Percentiles rank a stretch among this genome's conserved stretches.
Conservation (phyloP, 2,888 invertebrate genomes). For the Tetragnatha montana region DNA sequence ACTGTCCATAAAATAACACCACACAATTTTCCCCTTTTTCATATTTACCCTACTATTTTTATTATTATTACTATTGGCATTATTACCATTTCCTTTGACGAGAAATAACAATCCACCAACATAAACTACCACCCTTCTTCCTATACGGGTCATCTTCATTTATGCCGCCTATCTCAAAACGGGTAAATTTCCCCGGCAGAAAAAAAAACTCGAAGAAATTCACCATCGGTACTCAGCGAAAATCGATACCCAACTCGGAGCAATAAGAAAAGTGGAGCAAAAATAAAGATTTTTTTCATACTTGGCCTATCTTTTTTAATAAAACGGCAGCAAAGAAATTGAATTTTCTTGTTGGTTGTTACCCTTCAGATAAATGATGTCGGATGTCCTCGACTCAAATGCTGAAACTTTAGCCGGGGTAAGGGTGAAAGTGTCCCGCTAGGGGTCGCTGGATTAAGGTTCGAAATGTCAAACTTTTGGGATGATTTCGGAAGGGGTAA, state of each 20-base stretch:
- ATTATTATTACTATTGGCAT: not conserved
- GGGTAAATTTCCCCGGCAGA: not conserved
- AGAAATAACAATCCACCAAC: not conserved
- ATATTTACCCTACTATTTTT: not conserved
- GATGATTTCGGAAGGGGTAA: slow-evolving; percentile 1
- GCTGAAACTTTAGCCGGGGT: slow-evolving; percentile 4
- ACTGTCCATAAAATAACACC: not conserved
- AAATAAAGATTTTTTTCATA: not conserved
- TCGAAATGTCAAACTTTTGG: not conserved
- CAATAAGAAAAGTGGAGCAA: not conserved
- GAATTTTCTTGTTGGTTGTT: slow-evolving; percentile 55
- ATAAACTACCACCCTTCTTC: not conserved
- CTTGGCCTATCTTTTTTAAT: slow-evolving; percentile 4
- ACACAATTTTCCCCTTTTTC: not conserved
- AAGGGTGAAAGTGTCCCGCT: not conserved
- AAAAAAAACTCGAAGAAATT: not conserved
- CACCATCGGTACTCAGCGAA: slow-evolving; percentile 13
- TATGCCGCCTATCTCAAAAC: not conserved
- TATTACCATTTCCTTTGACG: not conserved
- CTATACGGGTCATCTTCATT: not conserved
- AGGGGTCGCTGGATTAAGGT: not conserved
- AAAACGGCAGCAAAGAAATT: slow-evolving; percentile 38
- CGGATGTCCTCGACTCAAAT: slow-evolving; percentile 11
- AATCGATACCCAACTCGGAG: slow-evolving; percentile 16
- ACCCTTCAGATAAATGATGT: slow-evolving; percentile 39